These are phyloP conservation scores for Gasterosteus aculeatus DNA, from an alignment of 2,113 vertebrate species.

Conservation along the genomic window DNA sequence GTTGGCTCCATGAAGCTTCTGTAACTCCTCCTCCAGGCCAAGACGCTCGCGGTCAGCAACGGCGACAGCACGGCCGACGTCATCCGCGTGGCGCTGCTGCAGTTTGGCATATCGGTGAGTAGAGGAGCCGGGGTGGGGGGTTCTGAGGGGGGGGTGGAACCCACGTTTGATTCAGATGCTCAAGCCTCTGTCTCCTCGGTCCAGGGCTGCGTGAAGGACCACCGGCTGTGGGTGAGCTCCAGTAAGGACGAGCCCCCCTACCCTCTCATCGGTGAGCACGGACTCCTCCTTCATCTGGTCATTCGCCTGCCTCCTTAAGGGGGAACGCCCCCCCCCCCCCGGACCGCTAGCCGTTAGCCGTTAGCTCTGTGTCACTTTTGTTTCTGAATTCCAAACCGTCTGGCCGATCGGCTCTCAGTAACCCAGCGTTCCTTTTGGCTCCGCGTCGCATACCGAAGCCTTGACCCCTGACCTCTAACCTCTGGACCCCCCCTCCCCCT, in stretches of 20 bases:
- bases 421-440: conserved; percentile 1
- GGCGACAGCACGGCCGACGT: conserved; percentile 89
- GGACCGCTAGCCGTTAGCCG: not conserved
- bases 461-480: conserved; percentile 29
- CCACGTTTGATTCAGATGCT: too few species aligned
- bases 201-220: conserved; percentile 91
- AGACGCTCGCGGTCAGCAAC: conserved; percentile 90
- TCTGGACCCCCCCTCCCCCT: too few species aligned
- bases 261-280: conserved; percentile 92
- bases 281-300: too few species aligned
- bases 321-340: too few species aligned
- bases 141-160: too few species aligned
- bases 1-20: conserved; percentile 17
- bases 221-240: conserved; percentile 95
- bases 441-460: conserved; percentile 19
- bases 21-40: conserved; percentile 81
- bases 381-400: conserved; percentile 29
- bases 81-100: conserved; percentile 88
- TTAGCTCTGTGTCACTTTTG: conserved; percentile 32
- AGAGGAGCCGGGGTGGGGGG: not conserved
- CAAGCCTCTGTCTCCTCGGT: not conserved
- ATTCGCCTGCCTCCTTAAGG: too few species aligned
- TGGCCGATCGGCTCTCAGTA: conserved; percentile 6
- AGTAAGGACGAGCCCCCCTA: conserved; percentile 94
- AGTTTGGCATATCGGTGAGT: conserved; percentile 92